Conservation (phyloP, 2,888 invertebrate genomes). For the Ctena decussata region DNA sequence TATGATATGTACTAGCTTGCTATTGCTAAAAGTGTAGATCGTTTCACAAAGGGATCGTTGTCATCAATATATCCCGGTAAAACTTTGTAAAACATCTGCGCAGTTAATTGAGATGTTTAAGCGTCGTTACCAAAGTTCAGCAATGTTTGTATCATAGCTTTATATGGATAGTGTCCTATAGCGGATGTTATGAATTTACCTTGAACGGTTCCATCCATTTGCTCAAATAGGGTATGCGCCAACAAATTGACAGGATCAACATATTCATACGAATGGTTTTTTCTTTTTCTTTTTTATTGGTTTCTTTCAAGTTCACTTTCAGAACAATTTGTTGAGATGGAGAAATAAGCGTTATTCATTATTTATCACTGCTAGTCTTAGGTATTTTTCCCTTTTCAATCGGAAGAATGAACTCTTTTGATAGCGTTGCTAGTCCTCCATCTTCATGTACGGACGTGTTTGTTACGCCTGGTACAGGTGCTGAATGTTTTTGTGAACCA, state of each 20-base stretch:
- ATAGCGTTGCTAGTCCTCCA: too few relatives aligned
- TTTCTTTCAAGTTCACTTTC: too few relatives aligned
- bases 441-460: too few relatives aligned
- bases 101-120: neutral
- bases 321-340: too few relatives aligned
- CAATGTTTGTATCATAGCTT: constrained; percentile 43
- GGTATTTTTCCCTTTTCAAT: too few relatives aligned
- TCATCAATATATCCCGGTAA: constrained; percentile 2
- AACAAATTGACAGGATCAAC: constrained; percentile 29
- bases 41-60: neutral
- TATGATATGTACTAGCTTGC: constrained; percentile 13
- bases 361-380: too few relatives aligned
- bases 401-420: too few relatives aligned
- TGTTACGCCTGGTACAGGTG: too few relatives aligned
- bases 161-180: constrained; percentile 54
- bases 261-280: too few relatives aligned
- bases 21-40: neutral
- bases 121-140: constrained; percentile 11
- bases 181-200: constrained; percentile 45
- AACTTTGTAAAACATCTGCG: constrained; percentile 23
- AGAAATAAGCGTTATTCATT: too few relatives aligned
- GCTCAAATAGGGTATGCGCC: constrained; percentile 35
- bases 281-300: too few relatives aligned
- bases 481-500: too few relatives aligned
- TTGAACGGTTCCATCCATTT: constrained; percentile 37